A percentile compares a stretch with the other conserved stretches of the same genome.
Evolutionary conservation across 2,888 invertebrate species (phyloP).

Genomic region (Dascillus cervinus): DNA sequence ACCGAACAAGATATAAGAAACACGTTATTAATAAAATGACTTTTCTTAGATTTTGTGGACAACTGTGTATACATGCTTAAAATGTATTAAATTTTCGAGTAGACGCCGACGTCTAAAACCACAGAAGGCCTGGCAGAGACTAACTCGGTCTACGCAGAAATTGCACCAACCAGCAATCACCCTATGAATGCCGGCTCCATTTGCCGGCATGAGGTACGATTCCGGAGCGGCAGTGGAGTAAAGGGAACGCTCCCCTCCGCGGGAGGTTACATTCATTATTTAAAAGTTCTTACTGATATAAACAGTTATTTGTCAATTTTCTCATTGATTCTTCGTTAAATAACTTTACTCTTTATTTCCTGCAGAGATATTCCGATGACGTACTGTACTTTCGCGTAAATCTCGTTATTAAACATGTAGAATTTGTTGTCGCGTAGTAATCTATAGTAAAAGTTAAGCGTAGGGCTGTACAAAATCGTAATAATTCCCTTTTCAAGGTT

Average conservation of each 20-base stretch:
- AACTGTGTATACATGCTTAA: conserved; percentile 43
- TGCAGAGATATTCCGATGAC: conserved; percentile 7
- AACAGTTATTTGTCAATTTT: conserved; percentile 1
- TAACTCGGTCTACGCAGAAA: conserved; percentile 18
- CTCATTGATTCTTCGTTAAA: background rate
- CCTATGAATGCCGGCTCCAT: conserved; percentile 20
- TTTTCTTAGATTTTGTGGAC: conserved; percentile 38
- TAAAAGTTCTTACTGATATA: conserved; percentile 2
- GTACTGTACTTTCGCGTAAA: conserved; percentile 12
- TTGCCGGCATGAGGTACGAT: conserved; percentile 13
- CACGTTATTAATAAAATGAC: conserved; percentile 38
- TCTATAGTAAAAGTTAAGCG: conserved; percentile 13
- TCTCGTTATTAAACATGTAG: background rate
- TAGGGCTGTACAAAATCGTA: conserved; percentile 14
- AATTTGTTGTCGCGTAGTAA: conserved; percentile 15
- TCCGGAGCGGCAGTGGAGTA: conserved; percentile 7
- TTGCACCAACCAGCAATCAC: conserved; percentile 15
- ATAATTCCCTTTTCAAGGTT: conserved; percentile 4
- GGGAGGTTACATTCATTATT: conserved; percentile 11
- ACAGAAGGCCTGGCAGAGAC: conserved; percentile 33
- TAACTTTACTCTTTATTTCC: too few species aligned
- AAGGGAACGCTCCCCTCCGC: conserved; percentile 1
- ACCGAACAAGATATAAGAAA: conserved; percentile 34
- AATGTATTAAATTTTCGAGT: conserved; percentile 18
- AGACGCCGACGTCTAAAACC: conserved; percentile 32